Evolutionary conservation across 2,113 vertebrate species (phyloP).

Genomic region (Mus pahari): DNA sequence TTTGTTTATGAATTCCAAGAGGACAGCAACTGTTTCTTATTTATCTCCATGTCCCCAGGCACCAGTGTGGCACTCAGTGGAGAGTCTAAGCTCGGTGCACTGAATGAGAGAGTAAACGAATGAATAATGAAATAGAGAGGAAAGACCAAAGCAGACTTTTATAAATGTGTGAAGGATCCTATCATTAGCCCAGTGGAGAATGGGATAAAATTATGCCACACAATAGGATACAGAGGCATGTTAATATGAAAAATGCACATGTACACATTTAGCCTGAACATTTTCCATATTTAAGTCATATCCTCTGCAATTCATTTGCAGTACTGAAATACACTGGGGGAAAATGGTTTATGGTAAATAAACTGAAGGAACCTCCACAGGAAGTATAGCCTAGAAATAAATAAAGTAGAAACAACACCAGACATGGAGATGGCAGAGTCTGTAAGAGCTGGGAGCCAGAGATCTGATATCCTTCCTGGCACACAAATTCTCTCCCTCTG

Average conservation of each 20-base stretch:
- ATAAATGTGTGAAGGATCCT: slow-evolving; percentile 58
- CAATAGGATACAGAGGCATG: neutral
- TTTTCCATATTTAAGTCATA: slow-evolving; percentile 37
- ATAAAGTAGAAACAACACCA: slow-evolving; percentile 20
- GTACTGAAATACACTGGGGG: slow-evolving; percentile 50
- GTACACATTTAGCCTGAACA: slow-evolving; percentile 12
- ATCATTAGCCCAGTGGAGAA: slow-evolving; percentile 51
- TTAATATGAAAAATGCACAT: slow-evolving; percentile 61
- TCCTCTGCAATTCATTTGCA: neutral
- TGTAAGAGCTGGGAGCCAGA: slow-evolving; percentile 54
- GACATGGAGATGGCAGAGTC: neutral
- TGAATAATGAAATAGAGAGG: slow-evolving; percentile 29
- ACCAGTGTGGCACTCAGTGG: neutral
- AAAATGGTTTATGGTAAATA: slow-evolving; percentile 80
- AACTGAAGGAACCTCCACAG: slow-evolving; percentile 74
- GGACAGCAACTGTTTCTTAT: slow-evolving; percentile 49
- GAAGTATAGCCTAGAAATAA: slow-evolving; percentile 29
- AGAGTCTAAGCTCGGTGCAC: neutral
- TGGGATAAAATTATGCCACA: slow-evolving; percentile 55
- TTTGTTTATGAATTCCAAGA: slow-evolving; percentile 63
- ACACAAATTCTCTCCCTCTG: neutral
- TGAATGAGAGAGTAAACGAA: slow-evolving; percentile 46
- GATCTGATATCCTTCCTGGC: neutral
- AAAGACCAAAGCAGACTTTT: slow-evolving; percentile 60
- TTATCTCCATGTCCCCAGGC: slow-evolving; percentile 32